A percentile compares a stretch with the other conserved stretches of the same genome.
Evolutionary conservation across 1,140 invertebrate species (phyloP).

Genomic region (Phymastichus coffea): DNA sequence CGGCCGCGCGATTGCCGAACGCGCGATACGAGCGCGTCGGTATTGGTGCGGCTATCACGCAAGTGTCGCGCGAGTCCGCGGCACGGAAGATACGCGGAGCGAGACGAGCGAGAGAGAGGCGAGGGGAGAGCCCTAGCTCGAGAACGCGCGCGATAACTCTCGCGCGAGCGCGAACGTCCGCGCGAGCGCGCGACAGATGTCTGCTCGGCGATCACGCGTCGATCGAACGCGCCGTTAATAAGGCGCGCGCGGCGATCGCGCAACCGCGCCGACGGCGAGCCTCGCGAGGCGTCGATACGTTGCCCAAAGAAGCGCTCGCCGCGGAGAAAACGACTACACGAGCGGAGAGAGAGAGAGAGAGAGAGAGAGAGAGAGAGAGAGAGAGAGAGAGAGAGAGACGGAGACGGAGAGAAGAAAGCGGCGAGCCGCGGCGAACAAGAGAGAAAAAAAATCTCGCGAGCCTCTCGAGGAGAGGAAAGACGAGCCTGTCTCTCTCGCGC

Average conservation of each 20-base stretch:
- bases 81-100: not conserved
- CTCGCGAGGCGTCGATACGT: conserved; percentile 23
- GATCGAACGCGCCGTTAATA: conserved; percentile 13
- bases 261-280: not conserved
- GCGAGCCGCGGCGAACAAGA: not conserved
- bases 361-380: not conserved
- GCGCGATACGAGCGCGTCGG: not conserved
- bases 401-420: no score
- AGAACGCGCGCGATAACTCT: not conserved
- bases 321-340: conserved; percentile 15
- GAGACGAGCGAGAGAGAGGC: not conserved
- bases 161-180: not conserved
- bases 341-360: not conserved
- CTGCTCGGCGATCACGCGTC: conserved; percentile 2
- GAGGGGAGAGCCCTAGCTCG: not conserved
- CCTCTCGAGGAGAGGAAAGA: no score
- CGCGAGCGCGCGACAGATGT: not conserved
- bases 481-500: no score
- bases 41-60: no score
- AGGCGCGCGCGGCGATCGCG: not conserved
- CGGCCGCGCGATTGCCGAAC: not conserved
- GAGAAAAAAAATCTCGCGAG: no score
- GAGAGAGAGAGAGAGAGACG: not conserved
- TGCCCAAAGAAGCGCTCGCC: not conserved
- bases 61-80: not conserved